A percentile compares a stretch with the other conserved stretches of the same genome.
Conservation (phyloP, 2,797 vertebrate species). For the Phoebastria nigripes region DNA sequence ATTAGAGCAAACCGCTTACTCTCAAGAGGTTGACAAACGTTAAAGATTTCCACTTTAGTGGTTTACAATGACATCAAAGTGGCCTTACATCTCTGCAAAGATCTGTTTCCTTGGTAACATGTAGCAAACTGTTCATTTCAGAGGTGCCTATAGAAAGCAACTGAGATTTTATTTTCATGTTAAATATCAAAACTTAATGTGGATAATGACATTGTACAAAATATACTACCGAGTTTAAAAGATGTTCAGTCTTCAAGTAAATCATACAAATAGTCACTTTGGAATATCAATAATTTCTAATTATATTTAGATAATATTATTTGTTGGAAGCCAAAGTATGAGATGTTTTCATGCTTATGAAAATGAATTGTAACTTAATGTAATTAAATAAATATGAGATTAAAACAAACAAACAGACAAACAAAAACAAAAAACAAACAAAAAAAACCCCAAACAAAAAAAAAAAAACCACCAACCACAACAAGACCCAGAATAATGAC, state of each 20-base stretch:
- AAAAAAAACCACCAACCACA: background rate
- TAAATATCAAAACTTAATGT: constrained; percentile 41
- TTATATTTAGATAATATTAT: background rate
- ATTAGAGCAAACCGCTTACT: constrained; percentile 65
- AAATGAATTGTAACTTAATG: background rate
- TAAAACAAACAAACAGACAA: no score
- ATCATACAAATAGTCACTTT: background rate
- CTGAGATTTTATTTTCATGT: constrained; percentile 31
- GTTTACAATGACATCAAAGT: constrained; percentile 70
- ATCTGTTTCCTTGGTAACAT: constrained; percentile 73
- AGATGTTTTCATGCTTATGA: background rate
- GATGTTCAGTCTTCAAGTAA: background rate
- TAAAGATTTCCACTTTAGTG: constrained; percentile 71
- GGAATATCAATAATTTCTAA: background rate
- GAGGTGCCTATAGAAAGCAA: constrained; percentile 26
- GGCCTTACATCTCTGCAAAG: constrained; percentile 64
- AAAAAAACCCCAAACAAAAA: background rate
- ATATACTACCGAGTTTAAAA: background rate
- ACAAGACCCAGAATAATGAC: background rate
- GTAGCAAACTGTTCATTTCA: constrained; percentile 60
- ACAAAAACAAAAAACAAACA: no score
- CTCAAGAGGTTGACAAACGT: constrained; percentile 64
- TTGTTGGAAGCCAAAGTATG: background rate
- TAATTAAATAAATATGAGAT: background rate
- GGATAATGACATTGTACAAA: constrained; percentile 1